Evolutionary conservation across 2,113 vertebrate species (phyloP).

Genomic region (Chelonoidis abingdonii): DNA sequence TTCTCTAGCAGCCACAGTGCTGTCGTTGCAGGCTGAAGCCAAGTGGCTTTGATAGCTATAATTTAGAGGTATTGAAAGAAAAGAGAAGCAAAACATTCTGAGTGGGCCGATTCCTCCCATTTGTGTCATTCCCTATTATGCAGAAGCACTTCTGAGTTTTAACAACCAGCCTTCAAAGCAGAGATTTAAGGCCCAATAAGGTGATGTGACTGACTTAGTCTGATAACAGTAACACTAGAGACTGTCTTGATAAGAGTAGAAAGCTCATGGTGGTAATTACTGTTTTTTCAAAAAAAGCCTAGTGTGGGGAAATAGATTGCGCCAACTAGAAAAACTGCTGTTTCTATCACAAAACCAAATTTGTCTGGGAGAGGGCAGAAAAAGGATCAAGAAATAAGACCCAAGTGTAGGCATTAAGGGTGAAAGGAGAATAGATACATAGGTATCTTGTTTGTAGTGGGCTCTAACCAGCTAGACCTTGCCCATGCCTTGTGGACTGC

Average conservation of each 20-base stretch:
- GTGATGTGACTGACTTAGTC: constrained; percentile 19
- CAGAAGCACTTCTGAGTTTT: constrained; percentile 51
- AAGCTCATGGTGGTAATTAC: not conserved
- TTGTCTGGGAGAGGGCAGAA: constrained; percentile 11
- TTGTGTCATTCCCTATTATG: constrained; percentile 47
- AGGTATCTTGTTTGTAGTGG: not conserved
- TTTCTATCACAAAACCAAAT: not conserved
- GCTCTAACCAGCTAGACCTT: not conserved
- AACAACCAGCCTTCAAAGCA: constrained; percentile 37
- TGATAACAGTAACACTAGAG: constrained; percentile 15
- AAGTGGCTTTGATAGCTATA: constrained; percentile 30
- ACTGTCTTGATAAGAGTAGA: constrained; percentile 36
- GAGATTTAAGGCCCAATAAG: constrained; percentile 44
- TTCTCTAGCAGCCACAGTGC: not conserved
- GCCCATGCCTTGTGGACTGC: not conserved
- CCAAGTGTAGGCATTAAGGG: not conserved
- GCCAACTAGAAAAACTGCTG: not conserved
- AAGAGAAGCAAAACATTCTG: constrained; percentile 17
- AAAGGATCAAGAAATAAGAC: constrained; percentile 17
- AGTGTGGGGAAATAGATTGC: constrained; percentile 19
- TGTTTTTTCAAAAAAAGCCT: constrained; percentile 19
- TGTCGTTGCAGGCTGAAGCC: constrained; percentile 10
- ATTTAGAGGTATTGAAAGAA: constrained; percentile 28
- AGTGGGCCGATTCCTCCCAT: constrained; percentile 40
- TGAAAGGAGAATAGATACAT: not conserved